A percentile compares a stretch with the other conserved stretches of the same genome.
These are phyloP conservation scores for Phyllotis vaccarum DNA, from an alignment of 2,797 vertebrate species.

Conservation along the genomic window DNA sequence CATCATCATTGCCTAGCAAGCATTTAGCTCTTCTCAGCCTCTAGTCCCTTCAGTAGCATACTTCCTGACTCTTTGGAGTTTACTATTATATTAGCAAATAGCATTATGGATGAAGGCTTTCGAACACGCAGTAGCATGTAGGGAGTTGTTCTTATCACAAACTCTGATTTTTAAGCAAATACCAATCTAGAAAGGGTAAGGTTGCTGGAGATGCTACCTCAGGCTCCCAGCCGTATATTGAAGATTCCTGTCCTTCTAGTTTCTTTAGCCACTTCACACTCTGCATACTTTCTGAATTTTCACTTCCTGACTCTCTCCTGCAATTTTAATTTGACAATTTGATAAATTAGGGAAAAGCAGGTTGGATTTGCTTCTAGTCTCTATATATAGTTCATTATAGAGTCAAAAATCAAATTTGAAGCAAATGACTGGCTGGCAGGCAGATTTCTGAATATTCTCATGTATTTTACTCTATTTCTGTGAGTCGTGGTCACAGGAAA, in stretches of 20 bases:
- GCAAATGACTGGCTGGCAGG: neutral
- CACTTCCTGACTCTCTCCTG: neutral
- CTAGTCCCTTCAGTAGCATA: neutral
- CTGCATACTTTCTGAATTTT: no score
- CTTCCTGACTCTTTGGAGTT: fast-evolving
- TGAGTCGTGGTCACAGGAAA: fast-evolving
- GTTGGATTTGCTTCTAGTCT: neutral
- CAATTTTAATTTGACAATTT: conserved; percentile 12
- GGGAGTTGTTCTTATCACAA: neutral
- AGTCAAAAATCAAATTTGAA: neutral
- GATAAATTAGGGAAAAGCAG: neutral
- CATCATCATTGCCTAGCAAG: neutral
- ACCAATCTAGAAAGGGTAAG: neutral
- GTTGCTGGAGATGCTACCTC: fast-evolving
- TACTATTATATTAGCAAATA: no score
- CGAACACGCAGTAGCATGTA: fast-evolving
- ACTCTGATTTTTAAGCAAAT: neutral
- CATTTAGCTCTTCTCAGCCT: neutral
- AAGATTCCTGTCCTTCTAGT: neutral
- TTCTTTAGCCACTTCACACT: neutral
- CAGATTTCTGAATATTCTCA: neutral
- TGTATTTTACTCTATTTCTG: neutral
- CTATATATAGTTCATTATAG: neutral
- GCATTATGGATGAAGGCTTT: neutral
- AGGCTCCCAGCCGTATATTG: no score